Evolutionary conservation across 1,140 invertebrate species (phyloP).

Genomic region (Papilio helenus): DNA sequence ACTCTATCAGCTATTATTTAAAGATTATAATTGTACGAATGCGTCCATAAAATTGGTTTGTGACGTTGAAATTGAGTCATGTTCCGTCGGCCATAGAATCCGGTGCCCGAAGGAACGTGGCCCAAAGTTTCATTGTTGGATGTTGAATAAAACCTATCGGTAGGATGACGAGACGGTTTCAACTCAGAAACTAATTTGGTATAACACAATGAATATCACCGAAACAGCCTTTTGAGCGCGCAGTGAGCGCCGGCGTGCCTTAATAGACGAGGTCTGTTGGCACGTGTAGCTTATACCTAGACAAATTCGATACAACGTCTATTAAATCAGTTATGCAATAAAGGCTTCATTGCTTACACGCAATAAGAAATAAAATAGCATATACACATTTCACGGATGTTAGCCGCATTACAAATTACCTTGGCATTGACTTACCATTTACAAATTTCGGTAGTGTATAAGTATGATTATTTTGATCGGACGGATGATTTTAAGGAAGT

Average conservation of each 20-base stretch:
- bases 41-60: conserved; percentile 58
- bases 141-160: conserved; percentile 75
- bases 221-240: conserved; percentile 77
- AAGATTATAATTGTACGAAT: conserved; percentile 63
- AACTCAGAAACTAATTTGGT: conserved; percentile 80
- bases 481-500: conserved; percentile 63
- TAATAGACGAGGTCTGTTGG: conserved; percentile 59
- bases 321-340: conserved; percentile 25
- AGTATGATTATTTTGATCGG: conserved; percentile 51
- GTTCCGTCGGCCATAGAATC: conserved; percentile 62
- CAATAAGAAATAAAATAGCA: conserved; percentile 29
- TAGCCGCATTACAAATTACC: conserved; percentile 35
- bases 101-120: conserved; percentile 76
- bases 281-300: conserved; percentile 57
- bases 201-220: conserved; percentile 80
- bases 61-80: conserved; percentile 72
- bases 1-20: conserved; percentile 61
- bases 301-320: conserved; percentile 32
- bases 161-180: conserved; percentile 77
- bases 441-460: conserved; percentile 36
- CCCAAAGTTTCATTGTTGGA: conserved; percentile 74
- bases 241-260: conserved; percentile 61
- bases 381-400: conserved; percentile 35
- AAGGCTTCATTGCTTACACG: conserved; percentile 34
- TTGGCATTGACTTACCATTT: conserved; percentile 42